Percentiles rank a stretch among this genome's conserved stretches.
Conservation (phyloP, 2,888 invertebrate genomes). For the Orthosia gracilis region DNA sequence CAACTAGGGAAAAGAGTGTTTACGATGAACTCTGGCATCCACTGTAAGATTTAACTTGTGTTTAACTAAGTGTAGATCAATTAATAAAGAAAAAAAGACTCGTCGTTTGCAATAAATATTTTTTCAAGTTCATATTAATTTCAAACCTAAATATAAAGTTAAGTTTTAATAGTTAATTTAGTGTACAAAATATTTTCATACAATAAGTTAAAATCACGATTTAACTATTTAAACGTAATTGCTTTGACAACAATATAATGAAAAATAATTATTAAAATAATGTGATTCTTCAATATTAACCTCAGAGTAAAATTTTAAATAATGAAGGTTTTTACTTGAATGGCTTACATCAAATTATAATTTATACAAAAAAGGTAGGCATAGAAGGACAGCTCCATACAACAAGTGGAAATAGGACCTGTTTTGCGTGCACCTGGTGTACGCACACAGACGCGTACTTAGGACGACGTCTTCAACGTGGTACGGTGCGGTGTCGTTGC, state of each 20-base stretch:
- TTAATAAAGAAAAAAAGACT: no score
- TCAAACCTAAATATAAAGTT: conserved; percentile 8
- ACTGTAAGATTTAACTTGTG: no score
- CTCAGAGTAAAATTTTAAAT: neutral
- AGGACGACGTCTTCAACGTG: no score
- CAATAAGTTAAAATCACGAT: conserved; percentile 1
- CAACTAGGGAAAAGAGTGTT: no score
- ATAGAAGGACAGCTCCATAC: neutral
- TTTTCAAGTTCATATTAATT: no score
- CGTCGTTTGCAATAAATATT: no score
- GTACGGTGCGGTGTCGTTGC: no score
- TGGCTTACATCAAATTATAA: neutral
- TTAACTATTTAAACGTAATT: conserved; percentile 2
- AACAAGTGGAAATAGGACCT: neutral
- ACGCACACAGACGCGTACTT: neutral
- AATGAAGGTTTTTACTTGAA: neutral
- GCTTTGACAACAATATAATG: neutral
- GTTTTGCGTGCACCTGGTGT: no score
- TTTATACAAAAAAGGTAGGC: neutral
- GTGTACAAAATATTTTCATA: conserved; percentile 19
- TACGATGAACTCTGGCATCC: no score
- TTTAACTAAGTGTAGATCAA: no score
- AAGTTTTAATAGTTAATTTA: conserved; percentile 5
- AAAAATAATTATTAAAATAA: neutral
- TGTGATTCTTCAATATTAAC: neutral